These are phyloP conservation scores for Stichodactyla helianthus DNA, from an alignment of 64 coral and sea anemone genomes.

Conservation along the genomic window DNA sequence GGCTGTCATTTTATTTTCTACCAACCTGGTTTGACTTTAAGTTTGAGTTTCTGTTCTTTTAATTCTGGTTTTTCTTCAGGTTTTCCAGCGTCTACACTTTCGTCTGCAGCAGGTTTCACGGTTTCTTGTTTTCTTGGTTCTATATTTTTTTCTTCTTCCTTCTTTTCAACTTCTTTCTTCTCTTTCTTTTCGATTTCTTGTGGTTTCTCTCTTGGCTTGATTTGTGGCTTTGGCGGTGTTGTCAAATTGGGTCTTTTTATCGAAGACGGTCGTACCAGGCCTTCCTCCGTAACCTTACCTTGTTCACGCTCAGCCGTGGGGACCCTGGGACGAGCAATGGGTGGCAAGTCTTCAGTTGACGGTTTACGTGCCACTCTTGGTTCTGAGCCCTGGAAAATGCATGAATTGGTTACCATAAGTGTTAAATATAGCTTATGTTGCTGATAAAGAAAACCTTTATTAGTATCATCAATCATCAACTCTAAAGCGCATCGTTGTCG, in stretches of 20 bases:
- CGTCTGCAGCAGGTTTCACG: neutral
- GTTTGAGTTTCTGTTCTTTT: constrained; percentile 11
- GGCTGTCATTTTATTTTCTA: neutral
- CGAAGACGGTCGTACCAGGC: constrained; percentile 43
- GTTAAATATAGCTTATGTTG: too few relatives aligned
- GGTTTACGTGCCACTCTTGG: neutral
- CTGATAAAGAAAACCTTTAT: too few relatives aligned
- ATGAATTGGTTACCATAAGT: neutral
- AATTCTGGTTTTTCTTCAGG: neutral
- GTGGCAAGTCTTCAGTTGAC: neutral
- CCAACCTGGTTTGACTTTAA: constrained; percentile 10
- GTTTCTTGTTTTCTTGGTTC: neutral
- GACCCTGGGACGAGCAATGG: constrained; percentile 8
- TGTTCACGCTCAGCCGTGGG: constrained; percentile 1
- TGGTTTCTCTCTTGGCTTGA: neutral
- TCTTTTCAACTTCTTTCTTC: neutral
- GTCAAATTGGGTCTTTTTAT: constrained; percentile 28
- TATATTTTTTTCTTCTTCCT: neutral
- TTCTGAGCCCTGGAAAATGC: neutral
- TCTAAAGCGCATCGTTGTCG: too few relatives aligned
- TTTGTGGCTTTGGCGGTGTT: constrained; percentile 13
- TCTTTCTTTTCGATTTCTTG: constrained; percentile 14
- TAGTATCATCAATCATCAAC: too few relatives aligned
- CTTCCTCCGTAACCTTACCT: constrained; percentile 26
- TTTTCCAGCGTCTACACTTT: neutral